Conservation (phyloP, 1,140 invertebrate species). For the Drosophila aff. region DNA sequence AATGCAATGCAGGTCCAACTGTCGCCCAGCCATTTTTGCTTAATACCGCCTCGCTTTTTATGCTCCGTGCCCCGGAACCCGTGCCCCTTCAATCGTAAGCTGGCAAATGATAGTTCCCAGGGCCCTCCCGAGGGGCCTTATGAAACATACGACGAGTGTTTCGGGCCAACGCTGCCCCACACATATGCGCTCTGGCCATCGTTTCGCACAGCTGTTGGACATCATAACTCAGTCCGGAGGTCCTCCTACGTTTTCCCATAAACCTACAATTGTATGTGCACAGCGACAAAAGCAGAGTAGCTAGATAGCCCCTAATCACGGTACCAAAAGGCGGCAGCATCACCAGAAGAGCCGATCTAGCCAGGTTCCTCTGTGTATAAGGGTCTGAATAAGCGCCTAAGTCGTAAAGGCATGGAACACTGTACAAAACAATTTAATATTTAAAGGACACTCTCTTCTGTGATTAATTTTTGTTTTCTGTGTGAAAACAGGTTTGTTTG, state of each 20-base stretch:
- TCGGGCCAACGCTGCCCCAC: conserved; percentile 41
- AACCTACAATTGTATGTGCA: conserved; percentile 39
- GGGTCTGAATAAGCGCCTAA: not conserved
- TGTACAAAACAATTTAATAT: not conserved
- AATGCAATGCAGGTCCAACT: conserved; percentile 58
- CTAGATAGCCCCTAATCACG: not conserved
- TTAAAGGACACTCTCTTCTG: not conserved
- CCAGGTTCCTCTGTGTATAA: no score
- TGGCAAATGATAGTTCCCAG: conserved; percentile 48
- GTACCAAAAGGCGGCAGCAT: not conserved
- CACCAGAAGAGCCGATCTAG: not conserved
- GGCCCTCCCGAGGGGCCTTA: conserved; percentile 30
- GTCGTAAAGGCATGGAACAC: no score
- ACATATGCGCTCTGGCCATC: conserved; percentile 42
- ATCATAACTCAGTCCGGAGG: conserved; percentile 70
- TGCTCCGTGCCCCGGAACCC: not conserved
- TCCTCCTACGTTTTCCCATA: conserved; percentile 32
- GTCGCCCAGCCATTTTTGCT: conserved; percentile 62
- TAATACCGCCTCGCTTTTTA: conserved; percentile 40
- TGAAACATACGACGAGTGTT: conserved; percentile 58
- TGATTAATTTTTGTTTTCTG: conserved; percentile 9
- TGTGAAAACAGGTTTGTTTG: conserved; percentile 2
- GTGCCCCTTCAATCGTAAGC: conserved; percentile 16
- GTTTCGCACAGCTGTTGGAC: conserved; percentile 77
- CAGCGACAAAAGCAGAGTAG: conserved; percentile 4